A percentile compares a stretch with the other conserved stretches of the same genome.
These are phyloP conservation scores for Macrophya annulata DNA, from an alignment of 2,888 invertebrate genomes.

Conservation along the genomic window DNA sequence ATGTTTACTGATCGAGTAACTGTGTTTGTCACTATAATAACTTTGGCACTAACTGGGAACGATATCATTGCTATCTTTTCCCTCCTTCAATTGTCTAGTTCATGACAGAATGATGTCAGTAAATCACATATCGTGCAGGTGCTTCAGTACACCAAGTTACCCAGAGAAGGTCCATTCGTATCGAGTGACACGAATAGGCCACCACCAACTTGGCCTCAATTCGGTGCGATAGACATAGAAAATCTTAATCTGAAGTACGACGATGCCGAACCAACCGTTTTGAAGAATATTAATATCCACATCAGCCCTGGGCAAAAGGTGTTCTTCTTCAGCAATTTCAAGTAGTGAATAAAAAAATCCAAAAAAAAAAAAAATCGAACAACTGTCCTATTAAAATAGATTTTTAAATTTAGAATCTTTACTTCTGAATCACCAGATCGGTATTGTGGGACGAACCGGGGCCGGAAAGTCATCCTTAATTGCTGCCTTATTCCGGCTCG, in stretches of 20 bases:
- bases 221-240: slow-evolving; percentile 84
- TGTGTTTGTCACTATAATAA: slow-evolving; percentile 85
- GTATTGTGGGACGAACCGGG: slow-evolving; percentile 92
- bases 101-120: too few relatives aligned
- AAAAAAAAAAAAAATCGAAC: not conserved
- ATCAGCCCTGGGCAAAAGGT: slow-evolving; percentile 11
- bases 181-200: slow-evolving; percentile 63
- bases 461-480: slow-evolving; percentile 92
- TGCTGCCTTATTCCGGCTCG: slow-evolving; percentile 90
- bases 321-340: not conserved
- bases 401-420: not conserved
- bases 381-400: not conserved
- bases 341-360: too few relatives aligned
- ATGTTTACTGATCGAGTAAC: slow-evolving; percentile 88
- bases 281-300: slow-evolving; percentile 81
- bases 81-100: not conserved
- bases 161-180: slow-evolving; percentile 82
- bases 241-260: slow-evolving; percentile 85
- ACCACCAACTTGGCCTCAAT: slow-evolving; percentile 87
- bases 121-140: not conserved
- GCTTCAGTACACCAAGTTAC: slow-evolving; percentile 88
- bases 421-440: slow-evolving; percentile 77
- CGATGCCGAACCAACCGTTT: slow-evolving; percentile 84
- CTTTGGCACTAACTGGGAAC: slow-evolving; percentile 79
- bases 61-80: slow-evolving; percentile 60